Conservation (phyloP, 2,888 invertebrate species). For the Octonoba sinensis region DNA sequence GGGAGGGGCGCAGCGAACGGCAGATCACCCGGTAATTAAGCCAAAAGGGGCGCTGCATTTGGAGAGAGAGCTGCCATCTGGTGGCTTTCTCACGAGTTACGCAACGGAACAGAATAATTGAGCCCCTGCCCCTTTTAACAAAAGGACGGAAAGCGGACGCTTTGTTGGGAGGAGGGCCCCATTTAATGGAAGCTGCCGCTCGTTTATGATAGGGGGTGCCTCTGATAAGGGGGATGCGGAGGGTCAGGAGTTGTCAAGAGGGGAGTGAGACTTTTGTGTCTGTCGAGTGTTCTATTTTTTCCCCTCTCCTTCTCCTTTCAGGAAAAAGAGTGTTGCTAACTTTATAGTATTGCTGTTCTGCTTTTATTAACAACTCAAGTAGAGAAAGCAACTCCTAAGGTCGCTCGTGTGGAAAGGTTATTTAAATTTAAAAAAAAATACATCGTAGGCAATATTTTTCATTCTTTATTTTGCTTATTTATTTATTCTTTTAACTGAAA, state of each 20-base stretch:
- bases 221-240: not conserved
- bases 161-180: constrained; percentile 24
- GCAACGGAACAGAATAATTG: constrained; percentile 59
- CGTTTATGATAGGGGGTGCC: constrained; percentile 6
- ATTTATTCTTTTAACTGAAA: no score
- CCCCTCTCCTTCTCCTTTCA: no score
- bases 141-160: constrained; percentile 8
- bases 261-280: constrained; percentile 14
- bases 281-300: not conserved
- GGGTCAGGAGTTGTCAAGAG: constrained; percentile 5
- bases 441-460: no score
- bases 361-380: no score
- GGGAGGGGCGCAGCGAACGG: not conserved
- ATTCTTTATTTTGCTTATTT: no score
- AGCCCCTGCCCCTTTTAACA: constrained; percentile 15
- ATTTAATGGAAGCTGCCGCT: not conserved
- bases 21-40: constrained; percentile 59
- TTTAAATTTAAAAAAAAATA: no score
- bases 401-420: no score
- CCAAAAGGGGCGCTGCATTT: constrained; percentile 49
- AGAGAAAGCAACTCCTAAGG: no score
- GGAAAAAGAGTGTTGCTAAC: no score
- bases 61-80: constrained; percentile 40
- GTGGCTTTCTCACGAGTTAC: constrained; percentile 60
- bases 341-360: no score